Base-by-base conservation (phyloP, 2,888 invertebrate species). In the Conomelus anceps region DNA sequence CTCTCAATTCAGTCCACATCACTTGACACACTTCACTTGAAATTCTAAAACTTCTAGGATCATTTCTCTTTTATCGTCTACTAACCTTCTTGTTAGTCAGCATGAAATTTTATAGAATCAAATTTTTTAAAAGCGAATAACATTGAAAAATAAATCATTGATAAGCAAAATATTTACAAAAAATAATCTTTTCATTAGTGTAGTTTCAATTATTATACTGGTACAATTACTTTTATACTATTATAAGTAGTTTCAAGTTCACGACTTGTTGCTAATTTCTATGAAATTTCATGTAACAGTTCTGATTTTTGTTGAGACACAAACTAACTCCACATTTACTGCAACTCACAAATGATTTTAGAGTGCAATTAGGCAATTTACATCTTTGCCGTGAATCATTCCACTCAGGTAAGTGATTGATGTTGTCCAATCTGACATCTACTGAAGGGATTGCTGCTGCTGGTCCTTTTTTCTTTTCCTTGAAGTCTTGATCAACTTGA, bases 311-410 rank as follows among this genome's bases (percentile, higher is more conserved):
- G 23, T 88, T 13, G 11, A 89, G 26, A 29, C 90, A 90, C 41
- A 90, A 88, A 63, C 86, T 86, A 0, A 90, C 41, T 22, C 85
- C 85, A 90, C 89, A 90, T 24, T 90, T 90, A n/a, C n/a, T 63
- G 63, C 89, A 89, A 23, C 89, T 89, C 11, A 87, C 26, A 24
- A 41, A 90, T 86, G 89, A 41, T 84, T 88, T 88, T 84, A 84
- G 23, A 22, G 87, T 88, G 86, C 90, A 90, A 29, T 88, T 88
- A 22, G 90, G 89, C 17, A 90, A 63, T 90, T 89, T 89, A 89
- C 90, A 90, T 29, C 89, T 24, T 29, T 88, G 34, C 24, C 89
- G 87, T 63, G 84, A 89, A 22, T 85, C 87, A 24, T 34, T 89
- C 23, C 84, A 90, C 23, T 90, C 84, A 86, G 89, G 89, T 88